These are phyloP conservation scores for Choristoneura rosaceana DNA, from an alignment of 2,888 invertebrate species.

Conservation along the genomic window DNA sequence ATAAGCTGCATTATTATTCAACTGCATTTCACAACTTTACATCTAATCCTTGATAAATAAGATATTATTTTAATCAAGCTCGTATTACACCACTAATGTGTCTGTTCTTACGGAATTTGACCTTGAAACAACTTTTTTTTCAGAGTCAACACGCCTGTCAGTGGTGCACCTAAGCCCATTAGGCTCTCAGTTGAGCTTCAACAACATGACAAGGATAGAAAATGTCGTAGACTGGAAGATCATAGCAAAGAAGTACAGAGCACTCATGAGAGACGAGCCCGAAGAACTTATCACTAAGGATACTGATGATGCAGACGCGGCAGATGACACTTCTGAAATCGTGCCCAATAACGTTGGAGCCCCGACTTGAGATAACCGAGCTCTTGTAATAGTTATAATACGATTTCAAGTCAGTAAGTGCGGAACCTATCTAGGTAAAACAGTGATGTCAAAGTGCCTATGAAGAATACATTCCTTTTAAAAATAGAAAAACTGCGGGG, in stretches of 20 bases:
- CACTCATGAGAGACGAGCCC: conserved; percentile 84
- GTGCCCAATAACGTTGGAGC: conserved; percentile 75
- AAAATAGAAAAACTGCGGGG: neutral
- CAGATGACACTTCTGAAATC: conserved; percentile 75
- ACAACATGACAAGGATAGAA: conserved; percentile 92
- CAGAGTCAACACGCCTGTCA: conserved; percentile 91
- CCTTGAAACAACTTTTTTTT: neutral
- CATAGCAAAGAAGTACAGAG: conserved; percentile 95
- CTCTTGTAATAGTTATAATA: neutral
- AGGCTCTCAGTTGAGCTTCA: conserved; percentile 94
- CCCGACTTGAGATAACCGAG: conserved; percentile 65
- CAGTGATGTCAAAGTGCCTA: conserved; percentile 7
- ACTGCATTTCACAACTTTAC: too few relatives aligned
- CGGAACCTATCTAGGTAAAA: neutral
- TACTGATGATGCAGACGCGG: conserved; percentile 71
- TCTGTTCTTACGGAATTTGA: neutral
- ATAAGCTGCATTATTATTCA: neutral
- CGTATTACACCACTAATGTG: too few relatives aligned
- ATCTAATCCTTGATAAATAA: too few relatives aligned
- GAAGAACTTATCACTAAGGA: conserved; percentile 71
- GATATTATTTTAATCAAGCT: too few relatives aligned
- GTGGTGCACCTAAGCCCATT: conserved; percentile 93
- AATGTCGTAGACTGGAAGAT: conserved; percentile 96
- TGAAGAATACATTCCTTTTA: conserved; percentile 5
- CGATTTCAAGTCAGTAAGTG: neutral